Percentiles rank a stretch among this genome's conserved stretches.
These are phyloP conservation scores for Lycophotia porphyrea DNA, from an alignment of 2,888 invertebrate genomes.

Conservation along the genomic window DNA sequence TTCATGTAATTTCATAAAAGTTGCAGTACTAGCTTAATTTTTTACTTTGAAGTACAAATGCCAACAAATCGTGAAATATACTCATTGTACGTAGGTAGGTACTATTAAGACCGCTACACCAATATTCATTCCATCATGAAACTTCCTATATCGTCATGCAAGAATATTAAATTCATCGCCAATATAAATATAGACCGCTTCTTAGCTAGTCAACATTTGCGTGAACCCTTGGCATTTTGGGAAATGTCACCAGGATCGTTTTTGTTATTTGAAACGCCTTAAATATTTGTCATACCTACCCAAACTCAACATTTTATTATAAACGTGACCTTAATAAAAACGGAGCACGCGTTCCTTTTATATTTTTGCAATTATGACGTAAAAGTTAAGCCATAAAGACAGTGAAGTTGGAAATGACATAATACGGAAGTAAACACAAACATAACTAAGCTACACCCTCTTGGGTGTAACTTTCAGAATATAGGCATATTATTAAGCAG, in stretches of 20 bases:
- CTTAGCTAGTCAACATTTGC: slow-evolving; percentile 19
- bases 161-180: slow-evolving; percentile 1
- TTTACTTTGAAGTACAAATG: not conserved
- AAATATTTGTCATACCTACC: slow-evolving; percentile 38
- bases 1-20: not conserved
- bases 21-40: not conserved
- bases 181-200: slow-evolving; percentile 24
- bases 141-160: not conserved
- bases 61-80: not conserved
- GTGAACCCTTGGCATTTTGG: slow-evolving; percentile 50
- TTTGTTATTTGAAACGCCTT: slow-evolving; percentile 42
- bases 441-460: not conserved
- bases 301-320: slow-evolving; percentile 42
- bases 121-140: not conserved
- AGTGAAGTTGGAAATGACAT: not conserved
- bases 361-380: slow-evolving; percentile 28
- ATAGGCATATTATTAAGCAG: not conserved
- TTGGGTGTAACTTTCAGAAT: not conserved
- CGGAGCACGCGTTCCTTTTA: slow-evolving; percentile 11
- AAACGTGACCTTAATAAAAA: slow-evolving; percentile 48
- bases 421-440: not conserved
- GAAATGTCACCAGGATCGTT: slow-evolving; percentile 55
- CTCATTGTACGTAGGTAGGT: not conserved
- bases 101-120: not conserved
- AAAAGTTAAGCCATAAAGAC: slow-evolving; percentile 11